Base-by-base conservation (phyloP, 2,113 vertebrate genomes). In the Natator depressus region DNA sequence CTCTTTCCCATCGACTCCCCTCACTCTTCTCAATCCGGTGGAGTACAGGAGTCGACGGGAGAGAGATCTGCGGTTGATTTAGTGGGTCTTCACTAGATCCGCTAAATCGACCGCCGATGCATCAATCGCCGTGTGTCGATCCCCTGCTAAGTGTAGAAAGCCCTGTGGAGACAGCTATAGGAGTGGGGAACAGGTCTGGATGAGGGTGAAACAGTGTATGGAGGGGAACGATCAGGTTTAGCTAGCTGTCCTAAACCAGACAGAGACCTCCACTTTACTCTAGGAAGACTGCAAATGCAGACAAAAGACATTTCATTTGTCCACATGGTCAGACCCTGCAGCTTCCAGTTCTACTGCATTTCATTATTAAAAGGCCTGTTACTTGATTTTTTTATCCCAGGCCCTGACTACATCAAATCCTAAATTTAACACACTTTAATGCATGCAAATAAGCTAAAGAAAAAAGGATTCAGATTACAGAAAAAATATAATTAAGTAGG, bases 201-300 rank as follows among this genome's bases (percentile, higher is more conserved):
- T 31, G n/a, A 75, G 31, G 35, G 1, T 57, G 55, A 87, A 1
- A 83, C 0, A 50, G 0, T 98, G 98, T 98, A n/a, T 46, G 98
- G 98, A 98, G 98, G 96, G 97, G 98, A 98, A 99, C 96, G 97
- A 98, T 98, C 98, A 10, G 62, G 81, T 95, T 97, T 87, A 96
- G 98, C 1, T 38, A 20, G 47, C 98, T 98, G 72, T 91, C 50
- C 96, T 94, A 98, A 98, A 97, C 89, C 97, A 97, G 98, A 98
- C 98, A 98, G 98, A 99, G 98, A 97, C 98, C 98, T 98, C 98
- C 98, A 90, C 53, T 95, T 98, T 96, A 84, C 91, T 98, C 97
- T 98, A 98, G 98, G 98, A 98, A 96, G 85, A 51, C 98, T 98
- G 98, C 97, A 85, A 82, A 0, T 8, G 90, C 31, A 94, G 98